phyloP scores from a whole-genome alignment of 2,888 invertebrate genomes.

The Busseola fusca region DNA sequence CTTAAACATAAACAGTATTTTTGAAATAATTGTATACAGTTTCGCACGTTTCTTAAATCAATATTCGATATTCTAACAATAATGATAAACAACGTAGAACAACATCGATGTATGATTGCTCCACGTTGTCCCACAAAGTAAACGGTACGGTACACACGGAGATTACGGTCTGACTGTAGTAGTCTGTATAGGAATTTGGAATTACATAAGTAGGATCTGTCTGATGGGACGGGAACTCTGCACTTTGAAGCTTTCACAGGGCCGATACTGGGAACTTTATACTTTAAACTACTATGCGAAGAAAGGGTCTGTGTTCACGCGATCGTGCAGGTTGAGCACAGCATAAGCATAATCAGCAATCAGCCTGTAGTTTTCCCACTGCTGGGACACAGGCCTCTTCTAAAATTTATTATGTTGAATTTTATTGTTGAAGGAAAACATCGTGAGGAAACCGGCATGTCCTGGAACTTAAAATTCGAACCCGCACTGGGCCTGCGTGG shows the following conservation, averaged over 20 bases:
- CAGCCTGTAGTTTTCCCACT: too few species aligned
- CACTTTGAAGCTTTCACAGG: background rate
- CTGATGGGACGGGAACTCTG: background rate
- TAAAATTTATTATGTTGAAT: background rate
- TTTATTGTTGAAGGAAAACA: too few species aligned
- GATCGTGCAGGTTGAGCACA: too few species aligned
- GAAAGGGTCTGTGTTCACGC: background rate
- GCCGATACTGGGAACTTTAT: background rate
- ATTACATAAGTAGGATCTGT: background rate
- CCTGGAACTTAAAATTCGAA: too few species aligned
- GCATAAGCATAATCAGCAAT: too few species aligned
- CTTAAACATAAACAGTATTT: conserved; percentile 34
- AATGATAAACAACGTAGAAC: background rate
- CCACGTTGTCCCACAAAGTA: conserved; percentile 12
- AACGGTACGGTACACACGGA: background rate
- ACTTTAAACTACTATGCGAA: background rate
- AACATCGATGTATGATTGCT: conserved; percentile 32
- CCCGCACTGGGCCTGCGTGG: too few species aligned
- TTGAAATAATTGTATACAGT: conserved; percentile 23
- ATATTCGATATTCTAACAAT: conserved; percentile 40
- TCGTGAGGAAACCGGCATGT: too few species aligned
- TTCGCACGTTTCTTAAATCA: conserved; percentile 41
- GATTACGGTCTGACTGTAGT: background rate
- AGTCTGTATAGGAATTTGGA: background rate
- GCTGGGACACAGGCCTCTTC: too few species aligned